Conservation (phyloP, 2,797 vertebrate species). For the Sebastolobus alascanus region DNA sequence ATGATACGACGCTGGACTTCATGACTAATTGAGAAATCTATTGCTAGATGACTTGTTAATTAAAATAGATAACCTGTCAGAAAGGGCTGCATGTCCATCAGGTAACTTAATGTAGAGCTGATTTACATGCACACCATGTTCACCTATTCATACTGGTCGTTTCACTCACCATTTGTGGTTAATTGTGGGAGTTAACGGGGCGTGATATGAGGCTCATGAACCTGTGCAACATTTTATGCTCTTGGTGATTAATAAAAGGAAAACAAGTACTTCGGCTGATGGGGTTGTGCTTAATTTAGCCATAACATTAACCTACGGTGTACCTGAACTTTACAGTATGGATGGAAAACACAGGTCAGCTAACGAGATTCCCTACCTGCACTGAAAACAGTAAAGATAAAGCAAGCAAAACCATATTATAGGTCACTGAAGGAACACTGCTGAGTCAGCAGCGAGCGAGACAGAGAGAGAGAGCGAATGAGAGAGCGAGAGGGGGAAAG, state of each 20-base stretch:
- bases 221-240: slow-evolving; percentile 37
- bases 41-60: background rate
- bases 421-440: slow-evolving; percentile 70
- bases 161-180: slow-evolving; percentile 36
- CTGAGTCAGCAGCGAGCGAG: slow-evolving; percentile 68
- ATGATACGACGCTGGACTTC: background rate
- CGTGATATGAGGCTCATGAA: slow-evolving; percentile 30
- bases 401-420: slow-evolving; percentile 67
- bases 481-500: slow-evolving; percentile 19
- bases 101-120: background rate
- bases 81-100: background rate
- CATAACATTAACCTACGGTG: slow-evolving; percentile 13
- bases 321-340: slow-evolving; percentile 4
- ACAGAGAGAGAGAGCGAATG: slow-evolving; percentile 6
- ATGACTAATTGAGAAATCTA: background rate
- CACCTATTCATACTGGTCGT: slow-evolving; percentile 11
- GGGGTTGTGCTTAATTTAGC: slow-evolving; percentile 18
- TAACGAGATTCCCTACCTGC: slow-evolving; percentile 53
- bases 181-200: slow-evolving; percentile 44
- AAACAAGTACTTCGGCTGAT: slow-evolving; percentile 32
- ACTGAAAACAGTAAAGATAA: slow-evolving; percentile 54
- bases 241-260: slow-evolving; percentile 46
- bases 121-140: slow-evolving; percentile 24
- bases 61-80: background rate
- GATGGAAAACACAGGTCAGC: slow-evolving; percentile 36